A percentile compares a stretch with the other conserved stretches of the same genome.
phyloP scores from a whole-genome alignment of 2,113 vertebrate genomes.

The Pluvialis apricaria region DNA sequence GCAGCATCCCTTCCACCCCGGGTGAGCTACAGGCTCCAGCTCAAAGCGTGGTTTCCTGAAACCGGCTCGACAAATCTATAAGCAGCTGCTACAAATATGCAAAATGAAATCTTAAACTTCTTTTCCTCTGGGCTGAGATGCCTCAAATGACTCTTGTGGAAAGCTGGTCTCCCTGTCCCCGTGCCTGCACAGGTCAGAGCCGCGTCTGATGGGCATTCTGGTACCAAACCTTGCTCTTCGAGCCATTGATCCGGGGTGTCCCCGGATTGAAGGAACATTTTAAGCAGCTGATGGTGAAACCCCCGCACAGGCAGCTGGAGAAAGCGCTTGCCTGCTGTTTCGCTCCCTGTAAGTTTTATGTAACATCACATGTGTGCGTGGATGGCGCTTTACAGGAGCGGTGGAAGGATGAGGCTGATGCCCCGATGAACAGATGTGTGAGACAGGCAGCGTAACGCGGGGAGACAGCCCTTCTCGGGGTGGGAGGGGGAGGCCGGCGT shows the following conservation, averaged over 20 bases:
- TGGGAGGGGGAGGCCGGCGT: neutral
- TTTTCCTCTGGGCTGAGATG: neutral
- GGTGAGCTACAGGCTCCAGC: neutral
- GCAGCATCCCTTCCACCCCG: neutral
- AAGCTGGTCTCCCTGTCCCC: neutral
- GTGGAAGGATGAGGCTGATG: neutral
- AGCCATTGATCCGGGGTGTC: accelerated
- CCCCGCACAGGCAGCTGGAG: neutral
- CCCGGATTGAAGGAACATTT: accelerated
- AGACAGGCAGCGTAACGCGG: neutral
- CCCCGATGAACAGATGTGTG: neutral
- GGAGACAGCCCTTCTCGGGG: neutral
- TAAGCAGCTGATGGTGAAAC: neutral
- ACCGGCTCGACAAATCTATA: neutral
- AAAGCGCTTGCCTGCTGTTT: neutral
- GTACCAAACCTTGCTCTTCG: accelerated
- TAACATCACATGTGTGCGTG: neutral
- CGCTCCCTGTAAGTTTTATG: neutral
- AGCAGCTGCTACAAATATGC: neutral
- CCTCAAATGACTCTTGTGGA: neutral
- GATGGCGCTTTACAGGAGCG: neutral
- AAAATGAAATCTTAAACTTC: neutral
- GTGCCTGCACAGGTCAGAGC: neutral
- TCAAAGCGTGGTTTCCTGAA: neutral
- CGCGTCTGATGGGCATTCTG: accelerated